Evolutionary conservation across 1,140 invertebrate species (phyloP), one percentile per base, ranked within the genome.

Genomic region (Ooceraea biroi): DNA sequence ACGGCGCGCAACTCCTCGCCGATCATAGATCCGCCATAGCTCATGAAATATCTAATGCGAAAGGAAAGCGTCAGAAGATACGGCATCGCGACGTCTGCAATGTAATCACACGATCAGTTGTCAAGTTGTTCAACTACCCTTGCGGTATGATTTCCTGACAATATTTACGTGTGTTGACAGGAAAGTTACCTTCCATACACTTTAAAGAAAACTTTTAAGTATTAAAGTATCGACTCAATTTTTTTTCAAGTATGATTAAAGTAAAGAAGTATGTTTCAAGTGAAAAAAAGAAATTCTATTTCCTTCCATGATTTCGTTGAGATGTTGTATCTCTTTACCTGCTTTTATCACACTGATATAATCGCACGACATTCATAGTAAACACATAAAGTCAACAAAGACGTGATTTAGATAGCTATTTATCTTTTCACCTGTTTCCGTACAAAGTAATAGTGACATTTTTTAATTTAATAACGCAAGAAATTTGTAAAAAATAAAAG

Each of bases 31-130:
- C 76, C 46, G 66, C 66, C 50, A 57, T 80, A 57, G 65, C 65
- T 80, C 65, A 80, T 80, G 36, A 80, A 80, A 80, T 80, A 80
- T 80, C 76, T 71, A 80, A 30, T 22, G 65, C n/a, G 30, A 12
- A 22, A 80, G 36, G n/a, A 12, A 69, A 57, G 22, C 48, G 36
- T 17, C 22, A 22, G 27, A 68, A 22, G 68, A 78, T 36, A 36
- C 36, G 63, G 46, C 52, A 25, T 52, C 74, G 50, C 48, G 22
- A 12, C 25, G 22, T 71, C 25, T 14, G 57, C 65, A 65, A 80
- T 80, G 44, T 69, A 78, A 78, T 57, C n/a, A n/a, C 63, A 36
- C 50, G 50, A 0, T 30, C 44, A 12, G 17, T 78, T 48, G 48
- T 36, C 63, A 55, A 78, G 30, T 69, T 78, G 36, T 68, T 14